Evolutionary conservation across 2,888 invertebrate genomes (phyloP), one percentile per base, ranked within the genome.

Genomic region (Drosophila eohydei): DNA sequence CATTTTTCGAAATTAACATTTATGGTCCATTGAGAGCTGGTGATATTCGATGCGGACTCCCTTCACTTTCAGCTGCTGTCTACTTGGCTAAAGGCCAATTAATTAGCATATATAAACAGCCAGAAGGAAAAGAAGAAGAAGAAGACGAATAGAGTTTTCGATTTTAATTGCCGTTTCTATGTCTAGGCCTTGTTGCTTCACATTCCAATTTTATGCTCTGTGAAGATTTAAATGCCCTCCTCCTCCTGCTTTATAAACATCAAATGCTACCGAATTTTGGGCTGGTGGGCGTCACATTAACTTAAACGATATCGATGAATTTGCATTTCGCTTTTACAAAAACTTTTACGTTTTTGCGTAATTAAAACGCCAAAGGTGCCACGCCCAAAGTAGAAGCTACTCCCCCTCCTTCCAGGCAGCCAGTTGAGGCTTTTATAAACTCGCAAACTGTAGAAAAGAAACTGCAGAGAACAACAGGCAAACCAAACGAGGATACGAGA

Each of bases 311-410:
- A 85, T 85, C 89, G 84, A 85, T 84, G 88, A 86, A 84, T 85
- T 88, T 85, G 87, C 87, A 86, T 85, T 50, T 79, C 75, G 65
- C 81, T 68, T 68, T 66, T 55, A 60, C 62, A 58, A 48, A 60
- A 85, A 81, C 72, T 88, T 88, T 84, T 62, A 61, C 68, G 63
- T 74, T 77, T 80, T 79, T 79, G 71, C 66, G 84, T 85, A 85
- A 88, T 85, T 85, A 85, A 85, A 88, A 88, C 88, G 89, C 79
- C 77, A 83, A 88, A 84, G 84, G 87, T 85, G 89, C 87, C 89
- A 88, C 89, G 81, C 84, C 84, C 83, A 64, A 44, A 38, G 52
- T n/a, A 28, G 36, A 8, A 55, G 12, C 41, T 4, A 28, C n/a
- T 8, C 7, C 55, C 3, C 36, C 43, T 48, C 9, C 4, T 3